Conservation (phyloP, 1,140 invertebrate genomes). For the Leptinotarsa lineolata region DNA sequence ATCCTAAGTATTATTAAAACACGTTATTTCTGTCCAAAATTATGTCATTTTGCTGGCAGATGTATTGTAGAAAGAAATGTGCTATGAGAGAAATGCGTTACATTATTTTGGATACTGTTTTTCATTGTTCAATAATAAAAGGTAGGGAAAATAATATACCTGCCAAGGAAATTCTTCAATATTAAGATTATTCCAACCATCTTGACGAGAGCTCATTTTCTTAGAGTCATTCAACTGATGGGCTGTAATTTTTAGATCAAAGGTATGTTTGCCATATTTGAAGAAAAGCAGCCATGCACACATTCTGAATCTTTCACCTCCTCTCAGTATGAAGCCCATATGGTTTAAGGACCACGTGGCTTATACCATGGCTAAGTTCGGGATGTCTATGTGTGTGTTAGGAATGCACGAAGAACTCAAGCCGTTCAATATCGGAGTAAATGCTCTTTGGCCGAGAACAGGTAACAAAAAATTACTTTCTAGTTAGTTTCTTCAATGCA, state of each 20-base stretch:
- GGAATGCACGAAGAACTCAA: slow-evolving; percentile 95
- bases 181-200: no score
- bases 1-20: no score
- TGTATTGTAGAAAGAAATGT: no score
- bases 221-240: no score
- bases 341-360: slow-evolving; percentile 96
- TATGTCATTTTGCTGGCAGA: no score
- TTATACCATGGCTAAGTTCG: slow-evolving; percentile 98
- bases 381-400: slow-evolving; percentile 98
- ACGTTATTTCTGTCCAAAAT: no score
- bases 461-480: slow-evolving; percentile 61
- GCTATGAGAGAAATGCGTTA: no score
- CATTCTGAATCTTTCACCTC: slow-evolving; percentile 95
- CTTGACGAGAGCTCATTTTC: no score
- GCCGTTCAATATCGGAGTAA: slow-evolving; percentile 85
- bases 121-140: no score
- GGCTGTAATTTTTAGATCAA: slow-evolving; percentile 69
- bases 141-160: no score
- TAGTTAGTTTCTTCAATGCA: not conserved
- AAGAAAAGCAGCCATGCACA: slow-evolving; percentile 90
- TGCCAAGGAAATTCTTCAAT: no score
- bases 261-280: slow-evolving; percentile 88
- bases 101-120: no score
- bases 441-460: slow-evolving; percentile 96
- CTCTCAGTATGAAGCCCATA: slow-evolving; percentile 83